phyloP scores from a whole-genome alignment of 1,140 invertebrate genomes.

The Trypoxylus dichotomus region DNA sequence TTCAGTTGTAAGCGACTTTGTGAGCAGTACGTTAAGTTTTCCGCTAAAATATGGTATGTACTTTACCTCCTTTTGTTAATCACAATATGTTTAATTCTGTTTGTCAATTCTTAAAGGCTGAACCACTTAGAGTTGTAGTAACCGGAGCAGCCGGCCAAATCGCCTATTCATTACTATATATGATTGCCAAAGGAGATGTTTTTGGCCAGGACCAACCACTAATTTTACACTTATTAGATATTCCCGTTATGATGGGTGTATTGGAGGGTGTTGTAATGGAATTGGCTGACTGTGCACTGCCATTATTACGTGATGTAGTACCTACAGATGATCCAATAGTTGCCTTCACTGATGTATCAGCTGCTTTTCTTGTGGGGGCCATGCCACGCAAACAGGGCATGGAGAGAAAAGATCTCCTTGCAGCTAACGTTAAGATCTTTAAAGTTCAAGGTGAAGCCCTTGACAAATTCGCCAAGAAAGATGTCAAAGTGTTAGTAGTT shows the following conservation, averaged over 20 bases:
- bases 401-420: constrained; percentile 93
- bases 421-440: constrained; percentile 99
- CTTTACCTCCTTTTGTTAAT: not conserved
- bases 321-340: constrained; percentile 84
- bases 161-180: constrained; percentile 93
- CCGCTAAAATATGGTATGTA: constrained; percentile 4
- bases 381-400: constrained; percentile 99
- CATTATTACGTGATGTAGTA: constrained; percentile 82
- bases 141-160: constrained; percentile 99
- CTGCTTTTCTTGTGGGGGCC: constrained; percentile 97
- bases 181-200: constrained; percentile 94
- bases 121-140: constrained; percentile 90
- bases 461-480: constrained; percentile 90
- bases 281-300: constrained; percentile 92
- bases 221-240: constrained; percentile 91
- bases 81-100: not conserved
- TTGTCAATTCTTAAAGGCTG: constrained; percentile 58
- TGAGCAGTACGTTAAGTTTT: not conserved
- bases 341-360: constrained; percentile 95
- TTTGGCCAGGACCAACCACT: constrained; percentile 91
- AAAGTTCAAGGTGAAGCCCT: constrained; percentile 93
- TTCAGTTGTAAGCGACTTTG: not conserved
- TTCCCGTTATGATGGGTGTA: constrained; percentile 91
- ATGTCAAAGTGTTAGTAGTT: constrained; percentile 95
- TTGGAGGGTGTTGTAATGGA: constrained; percentile 98